Evolutionary conservation across 2,888 invertebrate genomes (phyloP).

Genomic region (Branchinecta sandiegonensis): DNA sequence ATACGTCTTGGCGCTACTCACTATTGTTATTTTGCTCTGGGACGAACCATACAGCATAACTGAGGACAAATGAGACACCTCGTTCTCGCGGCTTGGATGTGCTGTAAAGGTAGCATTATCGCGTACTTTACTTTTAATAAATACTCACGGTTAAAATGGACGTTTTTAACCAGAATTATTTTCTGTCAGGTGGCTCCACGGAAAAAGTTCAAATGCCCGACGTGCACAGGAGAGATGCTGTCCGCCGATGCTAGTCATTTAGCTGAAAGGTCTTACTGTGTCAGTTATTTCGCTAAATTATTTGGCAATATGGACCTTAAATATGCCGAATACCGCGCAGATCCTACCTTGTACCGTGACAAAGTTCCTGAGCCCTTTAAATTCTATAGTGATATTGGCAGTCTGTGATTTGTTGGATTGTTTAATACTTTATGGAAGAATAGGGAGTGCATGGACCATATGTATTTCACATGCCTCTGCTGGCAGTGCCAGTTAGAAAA

Average conservation of each 20-base stretch:
- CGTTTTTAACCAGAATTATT: background rate
- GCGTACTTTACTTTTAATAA: too few species aligned
- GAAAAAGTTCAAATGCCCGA: conserved; percentile 93
- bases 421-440: background rate
- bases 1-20: too few species aligned
- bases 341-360: conserved; percentile 82
- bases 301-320: conserved; percentile 77
- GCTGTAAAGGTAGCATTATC: too few species aligned
- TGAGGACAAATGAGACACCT: too few species aligned
- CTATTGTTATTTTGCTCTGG: too few species aligned
- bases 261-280: conserved; percentile 73
- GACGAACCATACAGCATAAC: too few species aligned
- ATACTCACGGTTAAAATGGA: too few species aligned
- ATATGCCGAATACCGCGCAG: conserved; percentile 81
- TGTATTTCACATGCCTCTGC: too few species aligned
- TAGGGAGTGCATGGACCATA: too few species aligned
- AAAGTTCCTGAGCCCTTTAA: conserved; percentile 69
- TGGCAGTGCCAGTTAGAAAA: too few species aligned
- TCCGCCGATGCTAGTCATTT: conserved; percentile 60
- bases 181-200: conserved; percentile 63
- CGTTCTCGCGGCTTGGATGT: too few species aligned
- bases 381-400: conserved; percentile 74
- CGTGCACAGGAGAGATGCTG: conserved; percentile 86
- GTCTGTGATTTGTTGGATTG: conserved; percentile 42
- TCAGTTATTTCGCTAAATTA: conserved; percentile 58